Base-by-base conservation (phyloP, 2,888 invertebrate genomes). In the Tetrapedia diversipes region DNA sequence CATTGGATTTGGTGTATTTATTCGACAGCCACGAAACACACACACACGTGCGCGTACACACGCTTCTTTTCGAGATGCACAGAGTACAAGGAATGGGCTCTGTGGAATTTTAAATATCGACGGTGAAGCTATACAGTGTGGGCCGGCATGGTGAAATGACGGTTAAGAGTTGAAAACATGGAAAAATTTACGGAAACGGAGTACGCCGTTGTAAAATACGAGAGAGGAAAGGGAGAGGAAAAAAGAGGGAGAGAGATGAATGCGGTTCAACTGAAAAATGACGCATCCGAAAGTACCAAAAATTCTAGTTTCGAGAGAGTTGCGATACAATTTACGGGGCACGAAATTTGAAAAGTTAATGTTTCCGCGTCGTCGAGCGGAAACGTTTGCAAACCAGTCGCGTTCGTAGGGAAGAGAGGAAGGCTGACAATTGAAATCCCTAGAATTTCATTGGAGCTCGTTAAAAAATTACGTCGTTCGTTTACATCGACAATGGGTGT, bases 261-360 rank as follows among this genome's bases (percentile, higher is more conserved):
- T 19, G 19, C 8, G 39, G 24, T 34, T 19, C 34, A 56, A 41
- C 41, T 64, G 64, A 51, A 67, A 66, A 19, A 56, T 19, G 67
- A 49, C 29, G 66, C 34, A 49, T 19, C 39, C 8, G 32, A 11
- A 51, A 51, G 39, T 49, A 51, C 24, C 32, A 51, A 56, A 70
- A 71, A 66, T 51, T 71, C 41, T 24, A 34, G 41, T 32, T 66
- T 34, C 39, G 66, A 22, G 65, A 56, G 22, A 56, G 54, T 39
- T 65, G 66, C 37, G 22, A 63, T 34, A 27, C 61, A 66, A 67
- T 70, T 70, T 66, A n/a, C 56, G 34, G 43, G n/a, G 22, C 14
- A 16, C 14, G 56, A 57, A 49, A 70, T 65, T 56, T 39, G 39
- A 56, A 41, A 66, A 66, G 70, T 57, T 70, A 57, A 29, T 56